Percentiles rank a stretch among this genome's conserved stretches.
These are phyloP conservation scores for Apocrypta bakeri DNA, from an alignment of 1,140 invertebrate species.

Conservation along the genomic window DNA sequence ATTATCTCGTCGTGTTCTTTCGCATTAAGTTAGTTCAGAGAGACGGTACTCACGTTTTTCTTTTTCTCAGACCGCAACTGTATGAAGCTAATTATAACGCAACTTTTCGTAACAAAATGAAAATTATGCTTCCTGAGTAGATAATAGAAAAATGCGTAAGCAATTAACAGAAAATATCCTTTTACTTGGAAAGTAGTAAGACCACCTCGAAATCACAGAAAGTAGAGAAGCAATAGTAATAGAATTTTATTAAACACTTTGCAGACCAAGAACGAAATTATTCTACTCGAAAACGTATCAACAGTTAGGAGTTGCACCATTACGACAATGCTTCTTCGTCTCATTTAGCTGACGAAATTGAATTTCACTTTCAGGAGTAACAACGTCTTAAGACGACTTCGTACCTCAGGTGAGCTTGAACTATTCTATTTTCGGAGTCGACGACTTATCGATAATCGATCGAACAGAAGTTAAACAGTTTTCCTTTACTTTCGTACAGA, in stretches of 20 bases:
- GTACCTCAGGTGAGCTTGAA: neutral
- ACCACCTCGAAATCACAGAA: neutral
- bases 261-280: neutral
- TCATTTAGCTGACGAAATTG: conserved; percentile 1
- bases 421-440: neutral
- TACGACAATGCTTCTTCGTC: neutral
- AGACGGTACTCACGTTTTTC: neutral
- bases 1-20: too few species aligned
- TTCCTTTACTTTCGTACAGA: neutral
- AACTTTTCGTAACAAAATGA: too few species aligned
- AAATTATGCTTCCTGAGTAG: too few species aligned
- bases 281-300: neutral
- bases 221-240: neutral
- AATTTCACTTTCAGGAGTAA: conserved; percentile 4
- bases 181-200: neutral
- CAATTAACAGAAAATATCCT: neutral
- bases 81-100: neutral
- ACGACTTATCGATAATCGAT: conserved; percentile 43
- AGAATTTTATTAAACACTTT: neutral
- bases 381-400: neutral
- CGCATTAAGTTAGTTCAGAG: neutral
- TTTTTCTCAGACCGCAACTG: neutral
- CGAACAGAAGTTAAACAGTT: conserved; percentile 10
- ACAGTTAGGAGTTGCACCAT: neutral
- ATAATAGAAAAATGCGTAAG: too few species aligned